These are phyloP conservation scores for Tenualosa ilisha DNA, from an alignment of 2,797 vertebrate species.

Conservation along the genomic window DNA sequence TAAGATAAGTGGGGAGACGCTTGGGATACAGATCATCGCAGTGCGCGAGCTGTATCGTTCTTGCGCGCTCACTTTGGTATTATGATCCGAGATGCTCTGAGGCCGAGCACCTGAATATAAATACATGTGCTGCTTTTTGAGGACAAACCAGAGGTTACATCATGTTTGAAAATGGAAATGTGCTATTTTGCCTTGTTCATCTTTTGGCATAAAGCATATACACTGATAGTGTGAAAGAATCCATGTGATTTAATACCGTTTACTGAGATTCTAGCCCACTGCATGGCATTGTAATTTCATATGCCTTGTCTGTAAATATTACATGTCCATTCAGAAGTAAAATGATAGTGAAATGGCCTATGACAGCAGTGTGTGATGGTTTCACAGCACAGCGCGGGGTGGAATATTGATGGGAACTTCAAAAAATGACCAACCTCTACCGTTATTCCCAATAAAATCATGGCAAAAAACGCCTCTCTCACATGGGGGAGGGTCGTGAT, in stretches of 20 bases:
- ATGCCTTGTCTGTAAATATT: neutral
- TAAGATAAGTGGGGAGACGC: conserved; percentile 69
- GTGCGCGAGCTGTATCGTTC: neutral
- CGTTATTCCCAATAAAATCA: neutral
- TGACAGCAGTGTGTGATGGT: conserved; percentile 27
- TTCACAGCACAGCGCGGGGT: conserved; percentile 40
- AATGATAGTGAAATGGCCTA: conserved; percentile 27
- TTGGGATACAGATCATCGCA: conserved; percentile 55
- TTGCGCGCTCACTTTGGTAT: neutral
- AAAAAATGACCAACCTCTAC: conserved; percentile 34
- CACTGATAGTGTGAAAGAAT: neutral
- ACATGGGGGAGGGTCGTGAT: neutral
- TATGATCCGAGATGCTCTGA: neutral
- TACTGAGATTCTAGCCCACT: neutral
- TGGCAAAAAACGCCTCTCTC: conserved; percentile 9
- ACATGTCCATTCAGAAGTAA: neutral
- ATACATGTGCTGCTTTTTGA: neutral
- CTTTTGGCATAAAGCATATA: neutral
- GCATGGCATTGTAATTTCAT: neutral
- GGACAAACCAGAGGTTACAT: neutral
- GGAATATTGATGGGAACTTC: conserved; percentile 46
- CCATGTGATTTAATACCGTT: neutral
- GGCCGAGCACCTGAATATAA: neutral
- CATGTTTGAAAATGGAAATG: neutral
- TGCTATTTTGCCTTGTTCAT: neutral